Evolutionary conservation across 2,113 vertebrate genomes (phyloP).

Genomic region (Xiphophorus maculatus): DNA sequence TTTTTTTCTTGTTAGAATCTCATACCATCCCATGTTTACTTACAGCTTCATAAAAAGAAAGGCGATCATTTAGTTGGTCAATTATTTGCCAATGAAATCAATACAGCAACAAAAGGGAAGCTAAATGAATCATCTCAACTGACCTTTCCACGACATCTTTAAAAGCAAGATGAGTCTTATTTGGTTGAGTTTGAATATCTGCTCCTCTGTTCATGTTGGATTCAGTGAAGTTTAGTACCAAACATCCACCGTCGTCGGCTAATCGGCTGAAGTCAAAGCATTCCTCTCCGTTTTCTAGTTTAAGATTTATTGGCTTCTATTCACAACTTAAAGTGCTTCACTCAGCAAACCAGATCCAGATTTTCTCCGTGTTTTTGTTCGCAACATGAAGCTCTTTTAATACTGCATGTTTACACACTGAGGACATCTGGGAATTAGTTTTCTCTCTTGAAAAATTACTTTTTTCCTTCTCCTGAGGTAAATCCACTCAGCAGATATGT

Average conservation of each 20-base stretch:
- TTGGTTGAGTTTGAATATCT: neutral
- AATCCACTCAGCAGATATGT: neutral
- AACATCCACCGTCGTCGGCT: neutral
- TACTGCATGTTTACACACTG: neutral
- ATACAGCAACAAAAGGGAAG: neutral
- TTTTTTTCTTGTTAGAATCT: neutral
- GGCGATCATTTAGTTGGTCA: neutral
- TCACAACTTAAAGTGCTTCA: neutral
- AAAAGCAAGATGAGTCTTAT: neutral
- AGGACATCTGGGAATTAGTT: neutral
- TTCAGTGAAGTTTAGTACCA: neutral
- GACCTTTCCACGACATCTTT: neutral
- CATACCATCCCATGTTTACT: neutral
- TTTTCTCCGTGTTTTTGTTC: neutral
- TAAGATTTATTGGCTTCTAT: neutral
- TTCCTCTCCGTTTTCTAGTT: neutral
- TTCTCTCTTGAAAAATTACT: neutral
- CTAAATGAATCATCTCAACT: neutral
- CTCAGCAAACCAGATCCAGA: neutral
- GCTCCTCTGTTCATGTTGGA: neutral
- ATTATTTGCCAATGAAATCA: neutral
- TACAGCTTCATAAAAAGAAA: neutral
- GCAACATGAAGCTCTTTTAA: neutral
- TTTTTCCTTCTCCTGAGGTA: neutral
- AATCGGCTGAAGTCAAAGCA: neutral